Percentiles rank a stretch among this genome's conserved stretches.
Evolutionary conservation across 2,113 vertebrate genomes (phyloP).

Genomic region (Gorsachius goisagi): DNA sequence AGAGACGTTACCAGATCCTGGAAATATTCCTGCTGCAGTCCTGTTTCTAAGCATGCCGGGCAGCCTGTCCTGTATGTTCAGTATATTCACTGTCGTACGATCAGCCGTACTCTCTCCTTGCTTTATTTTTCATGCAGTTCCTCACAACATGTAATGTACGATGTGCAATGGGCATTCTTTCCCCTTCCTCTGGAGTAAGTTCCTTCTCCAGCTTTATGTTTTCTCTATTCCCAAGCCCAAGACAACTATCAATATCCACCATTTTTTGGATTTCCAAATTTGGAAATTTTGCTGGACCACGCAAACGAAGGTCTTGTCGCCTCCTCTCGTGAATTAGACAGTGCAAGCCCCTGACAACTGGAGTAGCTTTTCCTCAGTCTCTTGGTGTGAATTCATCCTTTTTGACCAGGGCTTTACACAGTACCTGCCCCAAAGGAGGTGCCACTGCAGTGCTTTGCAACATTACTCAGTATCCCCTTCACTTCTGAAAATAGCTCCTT

Average conservation of each 20-base stretch:
- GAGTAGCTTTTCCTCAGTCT: neutral
- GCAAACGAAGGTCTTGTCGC: neutral
- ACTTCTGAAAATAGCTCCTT: constrained; percentile 40
- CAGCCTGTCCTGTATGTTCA: neutral
- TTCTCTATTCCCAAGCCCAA: neutral
- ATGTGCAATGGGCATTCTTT: neutral
- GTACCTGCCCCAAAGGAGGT: neutral
- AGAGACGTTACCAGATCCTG: neutral
- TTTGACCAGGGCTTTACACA: neutral
- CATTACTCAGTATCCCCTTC: neutral
- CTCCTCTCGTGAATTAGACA: accelerated
- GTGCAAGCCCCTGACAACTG: neutral
- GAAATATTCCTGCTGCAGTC: neutral
- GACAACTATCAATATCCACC: neutral
- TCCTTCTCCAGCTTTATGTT: neutral
- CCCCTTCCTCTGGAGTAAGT: neutral
- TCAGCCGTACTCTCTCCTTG: neutral
- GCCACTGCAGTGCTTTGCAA: neutral
- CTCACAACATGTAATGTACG: accelerated
- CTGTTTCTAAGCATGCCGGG: neutral
- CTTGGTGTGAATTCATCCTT: neutral
- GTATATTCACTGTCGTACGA: accelerated
- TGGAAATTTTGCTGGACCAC: neutral
- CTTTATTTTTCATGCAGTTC: neutral
- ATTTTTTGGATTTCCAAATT: neutral